Evolutionary conservation across 2,113 vertebrate genomes (phyloP).

Genomic region (Anseranas semipalmata): DNA sequence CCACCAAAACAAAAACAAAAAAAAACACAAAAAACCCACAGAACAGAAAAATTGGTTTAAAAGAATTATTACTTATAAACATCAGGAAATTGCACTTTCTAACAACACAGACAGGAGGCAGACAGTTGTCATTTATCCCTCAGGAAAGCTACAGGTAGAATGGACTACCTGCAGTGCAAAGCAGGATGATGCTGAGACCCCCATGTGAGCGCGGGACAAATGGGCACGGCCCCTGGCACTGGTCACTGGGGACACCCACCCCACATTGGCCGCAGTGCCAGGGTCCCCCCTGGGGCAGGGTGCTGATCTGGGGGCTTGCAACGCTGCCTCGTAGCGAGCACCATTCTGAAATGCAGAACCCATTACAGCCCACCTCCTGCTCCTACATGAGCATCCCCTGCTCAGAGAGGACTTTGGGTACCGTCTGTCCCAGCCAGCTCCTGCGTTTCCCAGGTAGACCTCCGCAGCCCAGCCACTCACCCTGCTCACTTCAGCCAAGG

Average conservation of each 20-base stretch:
- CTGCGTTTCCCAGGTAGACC: not conserved
- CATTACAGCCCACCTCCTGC: not conserved
- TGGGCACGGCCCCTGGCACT: rapidly evolving
- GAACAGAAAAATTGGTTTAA: not conserved
- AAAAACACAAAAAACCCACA: no score
- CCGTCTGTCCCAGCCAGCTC: not conserved
- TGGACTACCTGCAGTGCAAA: not conserved
- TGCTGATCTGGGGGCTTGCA: not conserved
- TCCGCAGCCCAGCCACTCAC: not conserved
- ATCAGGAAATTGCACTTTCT: not conserved
- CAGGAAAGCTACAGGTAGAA: not conserved
- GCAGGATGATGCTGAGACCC: not conserved
- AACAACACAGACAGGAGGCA: not conserved
- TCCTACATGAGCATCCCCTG: not conserved
- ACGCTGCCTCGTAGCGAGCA: not conserved
- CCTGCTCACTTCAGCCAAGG: not conserved
- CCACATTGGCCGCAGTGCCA: not conserved
- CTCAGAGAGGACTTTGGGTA: not conserved
- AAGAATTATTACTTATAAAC: not conserved
- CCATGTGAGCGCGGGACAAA: not conserved
- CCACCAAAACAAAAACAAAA: not conserved
- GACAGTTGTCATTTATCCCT: not conserved
- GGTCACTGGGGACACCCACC: not conserved
- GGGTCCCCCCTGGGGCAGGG: not conserved
- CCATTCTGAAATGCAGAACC: not conserved